Percentiles rank a stretch among this genome's conserved stretches.
phyloP scores from a whole-genome alignment of 2,797 vertebrate species.

The Paedocypris micromegethes region DNA sequence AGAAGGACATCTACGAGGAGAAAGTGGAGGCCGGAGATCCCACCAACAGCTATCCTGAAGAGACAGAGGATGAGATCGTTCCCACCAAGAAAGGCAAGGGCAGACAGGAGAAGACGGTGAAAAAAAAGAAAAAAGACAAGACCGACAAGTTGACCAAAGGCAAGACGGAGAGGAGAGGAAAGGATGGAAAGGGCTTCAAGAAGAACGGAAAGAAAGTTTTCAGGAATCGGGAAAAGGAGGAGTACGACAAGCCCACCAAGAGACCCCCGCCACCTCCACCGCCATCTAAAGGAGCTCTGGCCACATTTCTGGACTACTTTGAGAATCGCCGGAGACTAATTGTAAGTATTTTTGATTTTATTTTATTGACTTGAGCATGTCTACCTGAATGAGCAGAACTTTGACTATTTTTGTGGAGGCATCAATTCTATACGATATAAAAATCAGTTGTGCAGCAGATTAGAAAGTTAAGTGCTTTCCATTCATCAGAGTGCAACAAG shows the following conservation, averaged over 20 bases:
- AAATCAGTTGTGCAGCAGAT: no score
- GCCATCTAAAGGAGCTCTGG: conserved; percentile 66
- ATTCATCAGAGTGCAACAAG: no score
- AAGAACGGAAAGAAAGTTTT: conserved; percentile 76
- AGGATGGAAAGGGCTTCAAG: conserved; percentile 76
- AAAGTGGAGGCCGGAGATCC: conserved; percentile 71
- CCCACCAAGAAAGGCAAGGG: conserved; percentile 74
- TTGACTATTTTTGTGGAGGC: no score
- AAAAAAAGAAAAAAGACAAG: conserved; percentile 83
- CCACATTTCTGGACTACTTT: conserved; percentile 84
- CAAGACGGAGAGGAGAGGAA: conserved; percentile 70
- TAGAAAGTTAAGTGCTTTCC: no score
- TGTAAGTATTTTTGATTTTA: conserved; percentile 71
- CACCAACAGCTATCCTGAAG: conserved; percentile 65
- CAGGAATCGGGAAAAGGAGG: conserved; percentile 72
- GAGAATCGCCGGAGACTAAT: conserved; percentile 88
- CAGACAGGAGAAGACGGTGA: conserved; percentile 75
- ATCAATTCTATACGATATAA: no score
- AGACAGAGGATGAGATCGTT: conserved; percentile 60
- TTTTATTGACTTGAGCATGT: no score
- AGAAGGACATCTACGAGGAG: conserved; percentile 78
- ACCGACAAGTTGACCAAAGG: conserved; percentile 72
- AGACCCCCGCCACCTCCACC: conserved; percentile 57
- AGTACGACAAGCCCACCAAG: conserved; percentile 73
- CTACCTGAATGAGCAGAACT: no score